Percentiles rank a stretch among this genome's conserved stretches.
phyloP scores from a whole-genome alignment of 2,888 invertebrate genomes.

The Amphipoea oculea region DNA sequence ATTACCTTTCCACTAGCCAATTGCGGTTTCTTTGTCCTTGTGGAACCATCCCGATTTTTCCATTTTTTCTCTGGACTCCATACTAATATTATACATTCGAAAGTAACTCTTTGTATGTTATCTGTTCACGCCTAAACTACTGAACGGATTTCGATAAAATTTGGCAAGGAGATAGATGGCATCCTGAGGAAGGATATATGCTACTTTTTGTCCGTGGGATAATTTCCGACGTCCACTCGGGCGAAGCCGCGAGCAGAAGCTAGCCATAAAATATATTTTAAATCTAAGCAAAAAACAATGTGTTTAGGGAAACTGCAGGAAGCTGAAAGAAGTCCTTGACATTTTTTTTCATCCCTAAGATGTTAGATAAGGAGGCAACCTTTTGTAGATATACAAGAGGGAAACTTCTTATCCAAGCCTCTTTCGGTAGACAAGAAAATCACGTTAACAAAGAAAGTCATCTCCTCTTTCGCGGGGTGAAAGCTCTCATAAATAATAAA shows the following conservation, averaged over 20 bases:
- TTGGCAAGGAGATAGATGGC: not conserved
- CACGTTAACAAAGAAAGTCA: conserved; percentile 10
- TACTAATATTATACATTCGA: not conserved
- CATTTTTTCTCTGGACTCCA: too few species aligned
- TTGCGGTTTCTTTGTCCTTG: not conserved
- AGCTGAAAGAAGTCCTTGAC: conserved; percentile 16
- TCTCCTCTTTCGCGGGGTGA: not conserved
- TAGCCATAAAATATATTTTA: not conserved
- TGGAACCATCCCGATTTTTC: not conserved
- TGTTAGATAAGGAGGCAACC: not conserved
- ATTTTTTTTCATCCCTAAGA: not conserved
- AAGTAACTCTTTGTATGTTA: not conserved
- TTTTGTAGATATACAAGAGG: conserved; percentile 7
- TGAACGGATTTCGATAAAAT: not conserved
- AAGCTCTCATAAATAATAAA: conserved; percentile 11
- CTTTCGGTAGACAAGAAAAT: not conserved
- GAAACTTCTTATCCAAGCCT: conserved; percentile 10
- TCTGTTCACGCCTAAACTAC: not conserved
- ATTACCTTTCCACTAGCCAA: not conserved
- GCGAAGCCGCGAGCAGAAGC: not conserved
- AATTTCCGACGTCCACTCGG: not conserved
- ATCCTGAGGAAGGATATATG: not conserved
- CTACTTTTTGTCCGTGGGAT: not conserved
- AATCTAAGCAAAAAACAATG: not conserved
- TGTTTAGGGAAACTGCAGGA: not conserved